Evolutionary conservation across 2,113 vertebrate species (phyloP), one percentile per base, ranked within the genome.

Genomic region (Erpornis zantholeuca): DNA sequence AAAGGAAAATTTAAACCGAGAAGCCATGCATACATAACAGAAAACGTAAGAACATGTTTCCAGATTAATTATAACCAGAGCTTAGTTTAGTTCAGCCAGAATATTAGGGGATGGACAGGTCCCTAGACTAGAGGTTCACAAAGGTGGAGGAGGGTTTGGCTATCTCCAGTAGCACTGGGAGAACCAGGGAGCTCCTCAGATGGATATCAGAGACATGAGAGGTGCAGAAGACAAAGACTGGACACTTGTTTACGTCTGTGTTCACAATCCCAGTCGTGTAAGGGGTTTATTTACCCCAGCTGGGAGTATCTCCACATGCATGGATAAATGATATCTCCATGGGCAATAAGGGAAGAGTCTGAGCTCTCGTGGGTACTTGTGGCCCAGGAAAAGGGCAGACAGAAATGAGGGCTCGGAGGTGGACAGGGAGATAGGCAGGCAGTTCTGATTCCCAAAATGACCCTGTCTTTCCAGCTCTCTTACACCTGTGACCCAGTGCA

Each of bases 401-500:
- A 42, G 23, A 50, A 8, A 15, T 38, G 29, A 91, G 4, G 25
- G 5, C 42, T 92, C 42, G 57, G 79, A 64, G 21, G 12, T 36
- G 15, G 28, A 17, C 29, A 72, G 70, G 10, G 61, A 49, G 35
- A 56, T 20, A 63, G 5, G 9, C 3, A 64, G 33, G 53, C 29
- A 57, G 10, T 18, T 73, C 45, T 73, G 22, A 33, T 63, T 90
- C n/a, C 16, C 33, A 8, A 24, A 52, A 20, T 36, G 4, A 35
- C 6, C 18, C 38, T 29, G 4, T 42, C 9, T 76, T 80, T 76
- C 19, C 57, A 64, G 14, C 12, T 93, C 6, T 18, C 7, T 79
- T 49, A 15, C 7, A 3, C 5, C 31, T 53, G 3, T 47, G 38
- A 87, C 17, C 13, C 44, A 80, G n/a, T 4, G 3, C 0, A 5